phyloP scores from a whole-genome alignment of 2,113 vertebrate genomes.

The Lontra canadensis region DNA sequence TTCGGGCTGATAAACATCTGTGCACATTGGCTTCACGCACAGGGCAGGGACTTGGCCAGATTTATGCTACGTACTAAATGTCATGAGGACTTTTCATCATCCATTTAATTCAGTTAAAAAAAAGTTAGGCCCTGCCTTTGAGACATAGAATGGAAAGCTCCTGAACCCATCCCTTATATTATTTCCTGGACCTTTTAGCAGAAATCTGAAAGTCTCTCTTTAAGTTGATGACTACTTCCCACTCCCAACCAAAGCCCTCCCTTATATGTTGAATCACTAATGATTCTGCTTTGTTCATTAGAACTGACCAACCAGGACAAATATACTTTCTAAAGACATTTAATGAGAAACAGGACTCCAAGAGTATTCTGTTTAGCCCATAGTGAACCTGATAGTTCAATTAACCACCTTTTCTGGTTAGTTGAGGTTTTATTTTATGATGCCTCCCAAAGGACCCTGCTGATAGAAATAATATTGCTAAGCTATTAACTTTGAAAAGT shows the following conservation, averaged over 20 bases:
- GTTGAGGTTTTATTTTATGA: neutral
- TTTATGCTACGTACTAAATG: conserved; percentile 42
- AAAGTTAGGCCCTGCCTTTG: neutral
- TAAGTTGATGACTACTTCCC: neutral
- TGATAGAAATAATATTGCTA: neutral
- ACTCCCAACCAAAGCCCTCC: neutral
- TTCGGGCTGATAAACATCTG: conserved; percentile 5
- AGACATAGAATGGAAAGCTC: conserved; percentile 38
- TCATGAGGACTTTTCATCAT: conserved; percentile 35
- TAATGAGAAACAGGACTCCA: neutral
- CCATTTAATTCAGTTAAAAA: conserved; percentile 44
- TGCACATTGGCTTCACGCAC: conserved; percentile 1
- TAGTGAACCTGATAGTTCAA: neutral
- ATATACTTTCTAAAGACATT: neutral
- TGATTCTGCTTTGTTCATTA: conserved; percentile 24
- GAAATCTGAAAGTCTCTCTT: conserved; percentile 26
- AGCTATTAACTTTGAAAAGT: neutral
- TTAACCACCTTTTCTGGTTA: neutral
- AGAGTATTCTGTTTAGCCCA: neutral
- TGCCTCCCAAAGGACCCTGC: neutral
- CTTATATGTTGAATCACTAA: neutral
- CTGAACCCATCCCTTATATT: neutral
- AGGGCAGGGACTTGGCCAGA: conserved; percentile 35
- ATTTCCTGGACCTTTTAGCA: neutral
- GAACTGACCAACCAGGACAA: neutral